Evolutionary conservation across 2,797 vertebrate genomes (phyloP).

Genomic region (Lagodon rhomboides): DNA sequence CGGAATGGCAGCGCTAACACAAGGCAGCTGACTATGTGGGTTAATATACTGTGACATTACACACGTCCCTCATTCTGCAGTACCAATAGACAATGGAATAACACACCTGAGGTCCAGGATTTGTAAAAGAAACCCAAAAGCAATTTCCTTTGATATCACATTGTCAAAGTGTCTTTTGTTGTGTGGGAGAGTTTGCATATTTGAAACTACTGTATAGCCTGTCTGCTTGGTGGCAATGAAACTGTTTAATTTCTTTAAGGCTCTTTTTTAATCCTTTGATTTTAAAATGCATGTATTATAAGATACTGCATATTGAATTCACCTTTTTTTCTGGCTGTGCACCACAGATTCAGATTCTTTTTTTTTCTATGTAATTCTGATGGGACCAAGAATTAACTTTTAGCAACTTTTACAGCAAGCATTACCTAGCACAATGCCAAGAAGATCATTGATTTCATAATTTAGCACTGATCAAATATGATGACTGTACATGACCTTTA

Average conservation of each 20-base stretch:
- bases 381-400: conserved; percentile 16
- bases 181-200: conserved; percentile 11
- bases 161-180: conserved; percentile 12
- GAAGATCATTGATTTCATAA: conserved; percentile 2
- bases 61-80: conserved; percentile 34
- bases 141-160: conserved; percentile 23
- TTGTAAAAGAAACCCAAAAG: conserved; percentile 28
- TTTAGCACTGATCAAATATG: conserved; percentile 2
- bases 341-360: not conserved
- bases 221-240: not conserved
- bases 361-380: not conserved
- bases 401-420: not conserved
- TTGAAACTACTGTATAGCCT: not conserved
- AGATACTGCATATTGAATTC: no score
- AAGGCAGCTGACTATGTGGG: conserved; percentile 35
- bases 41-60: conserved; percentile 60
- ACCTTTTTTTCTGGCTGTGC: not conserved
- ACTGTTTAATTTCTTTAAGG: not conserved
- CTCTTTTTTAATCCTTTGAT: not conserved
- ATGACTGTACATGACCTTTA: not conserved
- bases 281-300: not conserved
- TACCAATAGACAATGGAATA: conserved; percentile 23
- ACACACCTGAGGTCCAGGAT: conserved; percentile 39
- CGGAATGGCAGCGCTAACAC: conserved; percentile 8
- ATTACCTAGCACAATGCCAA: not conserved